Conservation (phyloP, 2,888 invertebrate genomes). For the Tetheella fluctuosa region DNA sequence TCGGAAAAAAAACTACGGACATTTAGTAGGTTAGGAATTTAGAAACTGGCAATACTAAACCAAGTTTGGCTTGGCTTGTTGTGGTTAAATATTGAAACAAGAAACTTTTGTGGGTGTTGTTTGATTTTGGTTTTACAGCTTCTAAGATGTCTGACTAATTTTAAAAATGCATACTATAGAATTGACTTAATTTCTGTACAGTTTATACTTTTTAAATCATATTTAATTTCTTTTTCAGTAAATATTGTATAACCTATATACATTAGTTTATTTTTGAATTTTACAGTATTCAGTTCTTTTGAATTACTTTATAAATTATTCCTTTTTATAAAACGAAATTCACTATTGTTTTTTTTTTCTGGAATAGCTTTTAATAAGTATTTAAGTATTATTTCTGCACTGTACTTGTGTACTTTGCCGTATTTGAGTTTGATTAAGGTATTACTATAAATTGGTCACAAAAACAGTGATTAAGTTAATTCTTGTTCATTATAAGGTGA, state of each 20-base stretch:
- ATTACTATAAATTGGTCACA: neutral
- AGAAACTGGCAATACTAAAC: slow-evolving; percentile 7
- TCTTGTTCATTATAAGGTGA: neutral
- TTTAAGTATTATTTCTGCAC: too few species aligned
- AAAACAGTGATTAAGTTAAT: neutral
- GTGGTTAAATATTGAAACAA: neutral
- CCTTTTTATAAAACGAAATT: too few species aligned
- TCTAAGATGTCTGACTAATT: slow-evolving; percentile 12
- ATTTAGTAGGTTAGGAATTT: slow-evolving; percentile 8
- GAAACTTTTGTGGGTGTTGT: slow-evolving; percentile 5
- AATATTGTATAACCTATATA: neutral
- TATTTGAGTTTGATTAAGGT: neutral
- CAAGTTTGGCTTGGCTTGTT: slow-evolving; percentile 3
- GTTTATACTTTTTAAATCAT: neutral
- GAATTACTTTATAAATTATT: too few species aligned
- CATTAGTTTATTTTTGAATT: too few species aligned
- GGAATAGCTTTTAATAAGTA: too few species aligned
- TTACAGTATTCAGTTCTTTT: too few species aligned
- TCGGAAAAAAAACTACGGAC: too few species aligned
- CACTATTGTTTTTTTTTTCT: too few species aligned
- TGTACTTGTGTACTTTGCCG: too few species aligned
- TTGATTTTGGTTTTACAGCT: slow-evolving; percentile 14
- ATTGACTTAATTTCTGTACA: neutral
- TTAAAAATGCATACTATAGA: neutral
- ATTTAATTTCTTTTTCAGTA: neutral